These are phyloP conservation scores for Phyto melanocephala DNA, from an alignment of 2,888 invertebrate species.

Conservation along the genomic window DNA sequence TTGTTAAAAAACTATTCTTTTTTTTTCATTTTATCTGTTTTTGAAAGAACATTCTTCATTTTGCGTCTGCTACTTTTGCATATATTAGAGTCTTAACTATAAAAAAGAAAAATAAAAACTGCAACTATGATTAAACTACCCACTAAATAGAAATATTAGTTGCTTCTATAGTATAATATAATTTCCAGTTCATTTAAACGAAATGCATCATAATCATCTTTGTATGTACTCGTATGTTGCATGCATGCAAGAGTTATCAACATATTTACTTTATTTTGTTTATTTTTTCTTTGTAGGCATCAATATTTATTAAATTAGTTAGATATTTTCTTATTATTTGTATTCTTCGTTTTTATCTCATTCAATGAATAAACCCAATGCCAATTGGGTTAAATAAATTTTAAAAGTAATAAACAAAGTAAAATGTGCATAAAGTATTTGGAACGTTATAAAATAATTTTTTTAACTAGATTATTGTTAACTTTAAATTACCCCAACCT, in stretches of 20 bases:
- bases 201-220: neutral
- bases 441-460: neutral
- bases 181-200: constrained; percentile 57
- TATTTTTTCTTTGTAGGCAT: constrained; percentile 20
- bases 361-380: constrained; percentile 51
- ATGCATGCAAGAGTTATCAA: constrained; percentile 38
- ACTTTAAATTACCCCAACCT: neutral
- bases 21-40: neutral
- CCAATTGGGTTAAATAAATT: constrained; percentile 59
- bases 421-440: constrained; percentile 12
- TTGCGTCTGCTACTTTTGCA: constrained; percentile 51
- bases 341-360: neutral
- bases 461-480: neutral
- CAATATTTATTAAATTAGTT: constrained; percentile 44
- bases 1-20: neutral
- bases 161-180: neutral
- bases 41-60: constrained; percentile 32
- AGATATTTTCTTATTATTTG: neutral
- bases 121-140: neutral
- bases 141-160: neutral
- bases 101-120: neutral
- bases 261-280: constrained; percentile 34
- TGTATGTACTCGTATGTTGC: neutral
- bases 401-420: neutral
- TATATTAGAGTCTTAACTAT: constrained; percentile 14